phyloP scores from a whole-genome alignment of 92 coral and sea anemone genomes.

The Metridium senile region DNA sequence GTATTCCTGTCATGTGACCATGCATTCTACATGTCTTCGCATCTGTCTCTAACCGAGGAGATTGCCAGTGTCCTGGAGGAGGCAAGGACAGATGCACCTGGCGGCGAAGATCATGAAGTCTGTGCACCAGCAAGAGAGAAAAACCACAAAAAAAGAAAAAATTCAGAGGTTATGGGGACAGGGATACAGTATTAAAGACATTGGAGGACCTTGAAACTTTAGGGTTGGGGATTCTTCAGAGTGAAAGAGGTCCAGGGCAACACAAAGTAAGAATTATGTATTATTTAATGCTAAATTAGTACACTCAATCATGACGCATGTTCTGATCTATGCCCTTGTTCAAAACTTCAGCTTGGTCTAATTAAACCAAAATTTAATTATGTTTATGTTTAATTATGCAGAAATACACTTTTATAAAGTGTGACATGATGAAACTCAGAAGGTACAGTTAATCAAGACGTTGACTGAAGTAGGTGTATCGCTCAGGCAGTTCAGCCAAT shows the following conservation, averaged over 20 bases:
- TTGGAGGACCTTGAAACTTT: not conserved
- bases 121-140: no score
- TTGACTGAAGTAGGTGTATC: constrained; percentile 1
- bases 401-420: no score
- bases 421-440: no score
- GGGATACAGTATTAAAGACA: not conserved
- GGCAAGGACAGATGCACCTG: not conserved
- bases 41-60: not conserved
- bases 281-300: no score
- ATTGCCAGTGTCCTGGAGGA: constrained; percentile 1
- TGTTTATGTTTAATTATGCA: no score
- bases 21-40: not conserved
- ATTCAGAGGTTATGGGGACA: not conserved
- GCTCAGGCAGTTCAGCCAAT: not conserved
- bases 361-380: no score
- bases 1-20: constrained; percentile 7
- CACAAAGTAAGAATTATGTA: constrained; percentile 1
- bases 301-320: no score
- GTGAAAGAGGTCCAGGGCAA: constrained; percentile 5
- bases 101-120: no score
- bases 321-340: no score
- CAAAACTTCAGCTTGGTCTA: no score
- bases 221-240: not conserved
- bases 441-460: no score
- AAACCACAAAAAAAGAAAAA: not conserved